Conservation (phyloP, 2,797 vertebrate species). For the Typhlichthys eigenmanni region DNA sequence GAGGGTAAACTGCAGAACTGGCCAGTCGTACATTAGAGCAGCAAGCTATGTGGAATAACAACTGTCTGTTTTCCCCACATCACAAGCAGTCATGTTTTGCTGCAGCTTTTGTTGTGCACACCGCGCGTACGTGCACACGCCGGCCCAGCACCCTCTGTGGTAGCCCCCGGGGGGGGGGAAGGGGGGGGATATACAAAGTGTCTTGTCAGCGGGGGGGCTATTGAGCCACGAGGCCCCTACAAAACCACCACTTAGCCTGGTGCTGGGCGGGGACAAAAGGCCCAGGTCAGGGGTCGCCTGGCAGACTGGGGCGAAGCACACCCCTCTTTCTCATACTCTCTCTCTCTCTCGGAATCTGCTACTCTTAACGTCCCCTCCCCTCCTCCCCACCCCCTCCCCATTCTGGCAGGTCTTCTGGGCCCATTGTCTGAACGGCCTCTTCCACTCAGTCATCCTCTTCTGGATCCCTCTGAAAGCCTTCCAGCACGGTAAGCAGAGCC, state of each 20-base stretch:
- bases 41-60: conserved; percentile 4
- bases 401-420: conserved; percentile 96
- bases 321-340: conserved; percentile 65
- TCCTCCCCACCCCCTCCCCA: conserved; percentile 57
- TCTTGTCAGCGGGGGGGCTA: conserved; percentile 88
- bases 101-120: background rate
- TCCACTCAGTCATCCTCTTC: conserved; percentile 99
- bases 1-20: conserved; percentile 49
- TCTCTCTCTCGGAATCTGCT: conserved; percentile 72
- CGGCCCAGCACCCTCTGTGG: conserved; percentile 57
- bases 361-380: conserved; percentile 59
- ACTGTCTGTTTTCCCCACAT: conserved; percentile 2
- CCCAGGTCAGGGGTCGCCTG: conserved; percentile 87
- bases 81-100: background rate
- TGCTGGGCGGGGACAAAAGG: conserved; percentile 87
- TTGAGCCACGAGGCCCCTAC: conserved; percentile 85
- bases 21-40: conserved; percentile 27
- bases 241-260: conserved; percentile 93
- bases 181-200: conserved; percentile 88
- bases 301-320: conserved; percentile 84
- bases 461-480: conserved; percentile 99
- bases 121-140: conserved; percentile 13
- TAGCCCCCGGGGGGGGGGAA: conserved; percentile 69
- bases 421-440: conserved; percentile 99
- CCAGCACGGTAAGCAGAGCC: conserved; percentile 91